phyloP scores from a whole-genome alignment of 1,140 invertebrate species.

The Drosophila chauvacae region DNA sequence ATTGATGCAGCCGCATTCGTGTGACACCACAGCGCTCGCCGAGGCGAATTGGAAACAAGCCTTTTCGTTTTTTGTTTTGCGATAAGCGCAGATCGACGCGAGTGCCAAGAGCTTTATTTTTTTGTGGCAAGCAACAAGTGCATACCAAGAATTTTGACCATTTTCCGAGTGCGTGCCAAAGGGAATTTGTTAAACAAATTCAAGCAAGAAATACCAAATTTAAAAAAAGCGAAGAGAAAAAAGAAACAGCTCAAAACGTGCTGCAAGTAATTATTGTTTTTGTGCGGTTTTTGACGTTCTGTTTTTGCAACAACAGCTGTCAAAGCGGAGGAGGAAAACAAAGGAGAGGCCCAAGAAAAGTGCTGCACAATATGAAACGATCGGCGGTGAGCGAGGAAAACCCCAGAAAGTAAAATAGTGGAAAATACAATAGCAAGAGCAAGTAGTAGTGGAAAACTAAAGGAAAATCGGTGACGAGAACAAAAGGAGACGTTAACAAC shows the following conservation, averaged over 20 bases:
- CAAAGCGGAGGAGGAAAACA: constrained; percentile 29
- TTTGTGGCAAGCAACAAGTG: constrained; percentile 52
- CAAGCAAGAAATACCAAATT: constrained; percentile 9
- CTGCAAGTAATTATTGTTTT: constrained; percentile 48
- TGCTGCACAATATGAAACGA: constrained; percentile 53
- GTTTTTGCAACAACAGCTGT: constrained; percentile 57
- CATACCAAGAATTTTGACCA: constrained; percentile 38
- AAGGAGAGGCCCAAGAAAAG: constrained; percentile 59
- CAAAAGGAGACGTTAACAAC: constrained; percentile 23
- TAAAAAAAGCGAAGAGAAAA: not conserved
- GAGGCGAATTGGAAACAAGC: constrained; percentile 19
- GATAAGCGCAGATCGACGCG: constrained; percentile 28
- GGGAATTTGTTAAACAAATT: constrained; percentile 36
- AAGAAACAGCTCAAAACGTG: constrained; percentile 48
- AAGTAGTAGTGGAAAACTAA: constrained; percentile 16
- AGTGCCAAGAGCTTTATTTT: constrained; percentile 44
- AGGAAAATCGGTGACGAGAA: constrained; percentile 16
- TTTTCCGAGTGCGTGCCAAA: constrained; percentile 38
- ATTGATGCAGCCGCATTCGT: constrained; percentile 22
- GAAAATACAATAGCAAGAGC: constrained; percentile 17
- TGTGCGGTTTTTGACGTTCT: constrained; percentile 38
- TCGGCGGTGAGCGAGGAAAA: constrained; percentile 22
- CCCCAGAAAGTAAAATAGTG: constrained; percentile 22
- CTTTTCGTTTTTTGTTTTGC: constrained; percentile 39
- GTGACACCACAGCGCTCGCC: not conserved